phyloP scores from a whole-genome alignment of 2,797 vertebrate species.

The Rachycentron canadum region DNA sequence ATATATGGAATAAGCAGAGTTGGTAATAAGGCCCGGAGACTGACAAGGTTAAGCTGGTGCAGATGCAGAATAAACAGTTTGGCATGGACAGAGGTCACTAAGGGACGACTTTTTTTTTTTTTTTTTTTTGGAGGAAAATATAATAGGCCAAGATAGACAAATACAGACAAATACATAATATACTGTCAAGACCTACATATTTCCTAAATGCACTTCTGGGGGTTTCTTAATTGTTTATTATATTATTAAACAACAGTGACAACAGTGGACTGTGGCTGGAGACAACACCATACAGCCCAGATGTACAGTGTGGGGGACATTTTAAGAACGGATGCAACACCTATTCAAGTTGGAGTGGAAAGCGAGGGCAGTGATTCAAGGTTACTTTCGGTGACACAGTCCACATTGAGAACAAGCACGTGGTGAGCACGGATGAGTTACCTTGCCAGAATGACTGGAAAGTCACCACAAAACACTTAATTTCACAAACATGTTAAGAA shows the following conservation, averaged over 20 bases:
- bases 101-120: constrained; percentile 59
- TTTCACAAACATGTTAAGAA: neutral
- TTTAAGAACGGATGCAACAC: neutral
- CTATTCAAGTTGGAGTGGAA: neutral
- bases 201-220: neutral
- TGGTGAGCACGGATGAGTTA: neutral
- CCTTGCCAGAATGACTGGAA: neutral
- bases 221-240: too few relatives aligned
- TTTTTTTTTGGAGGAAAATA: constrained; percentile 19
- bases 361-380: neutral
- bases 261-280: neutral
- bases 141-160: constrained; percentile 45
- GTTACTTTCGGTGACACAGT: neutral
- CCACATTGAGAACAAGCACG: neutral
- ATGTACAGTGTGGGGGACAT: neutral
- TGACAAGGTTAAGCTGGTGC: constrained; percentile 85
- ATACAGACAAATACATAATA: constrained; percentile 20
- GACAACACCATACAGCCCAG: neutral
- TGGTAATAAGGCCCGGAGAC: constrained; percentile 70
- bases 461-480: neutral
- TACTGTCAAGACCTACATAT: neutral
- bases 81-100: constrained; percentile 70
- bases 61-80: constrained; percentile 79
- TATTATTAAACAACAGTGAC: neutral
- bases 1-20: constrained; percentile 80